phyloP scores from a whole-genome alignment of 2,113 vertebrate species.

The Bubo scandiacus region DNA sequence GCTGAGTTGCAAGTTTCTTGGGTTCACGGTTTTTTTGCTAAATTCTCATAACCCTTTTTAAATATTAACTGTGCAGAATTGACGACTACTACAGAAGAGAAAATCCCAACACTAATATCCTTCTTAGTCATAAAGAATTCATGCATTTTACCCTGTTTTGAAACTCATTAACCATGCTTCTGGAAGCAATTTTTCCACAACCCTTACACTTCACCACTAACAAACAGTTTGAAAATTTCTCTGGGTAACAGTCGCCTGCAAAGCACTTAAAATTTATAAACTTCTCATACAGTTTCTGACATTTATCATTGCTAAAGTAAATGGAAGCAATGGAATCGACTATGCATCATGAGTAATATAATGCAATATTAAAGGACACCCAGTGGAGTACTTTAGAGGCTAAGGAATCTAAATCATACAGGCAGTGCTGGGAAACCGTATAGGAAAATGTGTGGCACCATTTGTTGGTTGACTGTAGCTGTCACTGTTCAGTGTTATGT shows the following conservation, averaged over 20 bases:
- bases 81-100: background rate
- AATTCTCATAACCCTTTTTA: slow-evolving; percentile 7
- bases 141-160: slow-evolving; percentile 13
- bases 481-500: background rate
- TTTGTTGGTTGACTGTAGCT: slow-evolving; percentile 22
- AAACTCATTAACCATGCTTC: slow-evolving; percentile 26
- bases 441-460: slow-evolving; percentile 37
- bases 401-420: slow-evolving; percentile 50
- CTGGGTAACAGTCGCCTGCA: slow-evolving; percentile 40
- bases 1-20: background rate
- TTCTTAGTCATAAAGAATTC: slow-evolving; percentile 33
- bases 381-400: slow-evolving; percentile 51
- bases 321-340: slow-evolving; percentile 57
- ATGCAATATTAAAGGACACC: slow-evolving; percentile 65
- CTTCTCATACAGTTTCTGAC: slow-evolving; percentile 10
- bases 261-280: slow-evolving; percentile 58
- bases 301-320: slow-evolving; percentile 68
- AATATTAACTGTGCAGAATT: slow-evolving; percentile 11
- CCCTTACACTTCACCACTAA: background rate
- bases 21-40: background rate
- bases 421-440: slow-evolving; percentile 16
- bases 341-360: slow-evolving; percentile 56
- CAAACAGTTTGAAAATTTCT: slow-evolving; percentile 36
- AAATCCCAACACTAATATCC: background rate
- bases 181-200: slow-evolving; percentile 28